Conservation (phyloP, 2,888 invertebrate genomes). For the Lottia gigantea region DNA sequence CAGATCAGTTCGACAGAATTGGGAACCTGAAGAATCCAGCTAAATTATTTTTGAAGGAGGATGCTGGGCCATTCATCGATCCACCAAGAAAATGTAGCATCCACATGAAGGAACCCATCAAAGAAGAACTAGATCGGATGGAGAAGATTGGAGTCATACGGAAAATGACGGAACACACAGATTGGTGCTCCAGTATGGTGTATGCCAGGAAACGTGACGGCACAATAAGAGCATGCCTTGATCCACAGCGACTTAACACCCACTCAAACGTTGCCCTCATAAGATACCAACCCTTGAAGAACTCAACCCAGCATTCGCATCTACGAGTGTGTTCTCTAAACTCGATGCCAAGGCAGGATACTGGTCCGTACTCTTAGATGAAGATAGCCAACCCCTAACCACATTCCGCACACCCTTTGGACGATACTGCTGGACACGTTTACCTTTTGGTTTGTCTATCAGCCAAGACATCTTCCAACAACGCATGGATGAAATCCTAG, state of each 20-base stretch:
- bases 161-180: slow-evolving; percentile 25
- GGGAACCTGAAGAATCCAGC: slow-evolving; percentile 13
- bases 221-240: slow-evolving; percentile 25
- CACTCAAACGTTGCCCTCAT: slow-evolving; percentile 28
- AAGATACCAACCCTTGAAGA: slow-evolving; percentile 34
- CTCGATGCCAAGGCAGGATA: slow-evolving; percentile 36
- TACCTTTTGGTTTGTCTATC: slow-evolving; percentile 26
- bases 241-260: slow-evolving; percentile 28
- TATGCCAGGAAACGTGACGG: slow-evolving; percentile 20
- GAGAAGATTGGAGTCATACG: slow-evolving; percentile 21
- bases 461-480: slow-evolving; percentile 33
- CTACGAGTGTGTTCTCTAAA: slow-evolving; percentile 29
- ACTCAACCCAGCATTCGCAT: slow-evolving; percentile 27
- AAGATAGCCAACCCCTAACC: slow-evolving; percentile 27
- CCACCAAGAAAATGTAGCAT: slow-evolving; percentile 21
- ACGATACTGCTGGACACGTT: no score
- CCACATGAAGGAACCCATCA: slow-evolving; percentile 16
- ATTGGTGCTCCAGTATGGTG: slow-evolving; percentile 24
- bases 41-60: slow-evolving; percentile 9
- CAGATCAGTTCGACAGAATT: slow-evolving; percentile 24
- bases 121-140: slow-evolving; percentile 23
- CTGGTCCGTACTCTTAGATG: slow-evolving; percentile 26
- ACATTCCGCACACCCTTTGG: slow-evolving; percentile 34
- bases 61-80: slow-evolving; percentile 20
- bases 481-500: slow-evolving; percentile 3